Evolutionary conservation across 2,797 vertebrate genomes (phyloP), one percentile per base, ranked within the genome.

Genomic region (Gastrophryne carolinensis): DNA sequence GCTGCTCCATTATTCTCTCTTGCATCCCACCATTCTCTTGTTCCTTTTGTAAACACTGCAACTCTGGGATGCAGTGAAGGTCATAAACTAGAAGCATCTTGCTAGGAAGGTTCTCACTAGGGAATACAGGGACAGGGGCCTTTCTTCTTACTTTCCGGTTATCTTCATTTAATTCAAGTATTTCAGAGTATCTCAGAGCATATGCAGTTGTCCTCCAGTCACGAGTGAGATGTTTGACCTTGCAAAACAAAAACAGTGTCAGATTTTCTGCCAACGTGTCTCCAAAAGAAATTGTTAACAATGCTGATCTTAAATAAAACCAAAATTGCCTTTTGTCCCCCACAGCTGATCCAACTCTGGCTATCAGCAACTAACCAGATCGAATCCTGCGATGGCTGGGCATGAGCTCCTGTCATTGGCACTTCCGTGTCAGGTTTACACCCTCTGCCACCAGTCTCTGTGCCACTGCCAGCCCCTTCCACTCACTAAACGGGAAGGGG

Each of bases 181-280:
- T 83, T 65, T 88, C 82, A 0, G 98, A 99, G 84, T 95, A 92
- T 80, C 90, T 94, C 83, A 98, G 84, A 32, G 98, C 98, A 0
- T 95, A 92, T 0, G 97, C 95, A 0, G 98, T 99, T 30, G 95
- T 96, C 81, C 96, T 93, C 98, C 98, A 98, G 89, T 99, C 98
- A 19, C 94, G 92, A 0, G 98, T 99, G 58, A 99, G 90, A 75
- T 98, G 97, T 79, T 99, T 99, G 37, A 99, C 96, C 98, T 98
- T 80, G 78, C 62, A 61, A 32, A 57, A 70, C 21, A 41, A 3
- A 62, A 3, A 49, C 19, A 7, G 24, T n/a, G n/a, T n/a, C n/a
- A n/a, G n/a, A n/a, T n/a, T n/a, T n/a, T n/a, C n/a, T n/a, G n/a
- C n/a, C n/a, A n/a, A n/a, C n/a, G n/a, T n/a, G n/a, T n/a, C n/a